Percentiles rank a stretch among this genome's conserved stretches.
These are phyloP conservation scores for Procavia capensis DNA, from an alignment of 2,113 vertebrate species.

Conservation along the genomic window DNA sequence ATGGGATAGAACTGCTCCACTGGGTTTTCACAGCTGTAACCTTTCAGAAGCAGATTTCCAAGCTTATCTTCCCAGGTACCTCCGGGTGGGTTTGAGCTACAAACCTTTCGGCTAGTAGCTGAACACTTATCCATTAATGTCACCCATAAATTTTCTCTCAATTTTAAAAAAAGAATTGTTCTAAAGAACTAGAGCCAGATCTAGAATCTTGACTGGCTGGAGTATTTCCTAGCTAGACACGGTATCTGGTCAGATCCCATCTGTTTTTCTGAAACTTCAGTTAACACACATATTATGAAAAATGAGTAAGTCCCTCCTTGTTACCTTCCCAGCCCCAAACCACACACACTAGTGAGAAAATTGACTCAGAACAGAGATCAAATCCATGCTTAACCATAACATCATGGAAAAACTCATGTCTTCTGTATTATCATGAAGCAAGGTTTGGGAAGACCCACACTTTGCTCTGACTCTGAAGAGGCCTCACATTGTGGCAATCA, in stretches of 20 bases:
- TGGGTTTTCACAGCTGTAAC: background rate
- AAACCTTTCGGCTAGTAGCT: background rate
- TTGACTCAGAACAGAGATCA: constrained; percentile 28
- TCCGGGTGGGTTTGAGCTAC: background rate
- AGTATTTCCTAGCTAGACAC: background rate
- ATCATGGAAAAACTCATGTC: background rate
- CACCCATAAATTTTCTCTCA: background rate
- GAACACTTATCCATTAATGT: background rate
- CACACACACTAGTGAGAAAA: background rate
- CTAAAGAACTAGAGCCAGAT: constrained; percentile 4
- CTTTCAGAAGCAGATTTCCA: background rate
- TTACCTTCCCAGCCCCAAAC: background rate
- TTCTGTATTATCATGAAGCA: background rate
- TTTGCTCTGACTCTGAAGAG: background rate
- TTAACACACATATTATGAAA: background rate
- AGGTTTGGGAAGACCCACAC: background rate
- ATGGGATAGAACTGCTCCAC: background rate
- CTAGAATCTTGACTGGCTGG: constrained; percentile 41
- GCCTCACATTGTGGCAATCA: background rate
- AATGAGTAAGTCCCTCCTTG: background rate
- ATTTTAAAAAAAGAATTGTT: constrained; percentile 14
- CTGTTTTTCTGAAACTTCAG: constrained; percentile 20
- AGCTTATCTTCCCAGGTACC: background rate
- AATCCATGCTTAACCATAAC: background rate
- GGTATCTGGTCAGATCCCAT: background rate